Evolutionary conservation across 2,797 vertebrate genomes (phyloP).

Genomic region (Florisuga fusca): DNA sequence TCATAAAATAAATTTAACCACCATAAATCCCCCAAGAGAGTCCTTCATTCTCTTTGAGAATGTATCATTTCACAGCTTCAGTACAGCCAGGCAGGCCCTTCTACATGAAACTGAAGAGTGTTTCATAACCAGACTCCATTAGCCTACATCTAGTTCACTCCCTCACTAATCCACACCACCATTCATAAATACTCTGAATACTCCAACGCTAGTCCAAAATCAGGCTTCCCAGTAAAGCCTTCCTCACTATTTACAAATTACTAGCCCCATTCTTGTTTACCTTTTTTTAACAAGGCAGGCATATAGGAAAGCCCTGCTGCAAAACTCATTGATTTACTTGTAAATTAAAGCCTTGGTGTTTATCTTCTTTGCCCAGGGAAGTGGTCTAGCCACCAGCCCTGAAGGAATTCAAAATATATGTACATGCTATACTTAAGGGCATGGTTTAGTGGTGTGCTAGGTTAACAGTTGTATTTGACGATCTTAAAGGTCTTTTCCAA

Average conservation of each 20-base stretch:
- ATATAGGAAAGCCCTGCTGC: background rate
- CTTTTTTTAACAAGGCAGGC: background rate
- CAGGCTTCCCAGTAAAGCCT: background rate
- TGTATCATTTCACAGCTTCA: background rate
- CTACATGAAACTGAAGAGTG: background rate
- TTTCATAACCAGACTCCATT: background rate
- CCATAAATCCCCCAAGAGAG: background rate
- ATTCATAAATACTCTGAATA: background rate
- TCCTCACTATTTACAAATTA: background rate
- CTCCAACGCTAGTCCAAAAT: background rate
- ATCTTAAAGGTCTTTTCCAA: too few species aligned
- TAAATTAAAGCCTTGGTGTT: background rate
- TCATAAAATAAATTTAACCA: background rate
- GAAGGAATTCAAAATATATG: too few species aligned
- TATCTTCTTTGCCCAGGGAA: background rate
- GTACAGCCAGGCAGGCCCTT: background rate
- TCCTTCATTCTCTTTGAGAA: background rate
- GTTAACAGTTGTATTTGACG: too few species aligned
- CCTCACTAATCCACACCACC: background rate
- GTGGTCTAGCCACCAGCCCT: too few species aligned
- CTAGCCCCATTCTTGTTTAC: background rate
- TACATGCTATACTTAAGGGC: too few species aligned
- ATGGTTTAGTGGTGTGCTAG: too few species aligned
- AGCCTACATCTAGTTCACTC: background rate
- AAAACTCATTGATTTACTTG: background rate